phyloP scores from a whole-genome alignment of 2,888 invertebrate genomes.

The Griposia aprilina region DNA sequence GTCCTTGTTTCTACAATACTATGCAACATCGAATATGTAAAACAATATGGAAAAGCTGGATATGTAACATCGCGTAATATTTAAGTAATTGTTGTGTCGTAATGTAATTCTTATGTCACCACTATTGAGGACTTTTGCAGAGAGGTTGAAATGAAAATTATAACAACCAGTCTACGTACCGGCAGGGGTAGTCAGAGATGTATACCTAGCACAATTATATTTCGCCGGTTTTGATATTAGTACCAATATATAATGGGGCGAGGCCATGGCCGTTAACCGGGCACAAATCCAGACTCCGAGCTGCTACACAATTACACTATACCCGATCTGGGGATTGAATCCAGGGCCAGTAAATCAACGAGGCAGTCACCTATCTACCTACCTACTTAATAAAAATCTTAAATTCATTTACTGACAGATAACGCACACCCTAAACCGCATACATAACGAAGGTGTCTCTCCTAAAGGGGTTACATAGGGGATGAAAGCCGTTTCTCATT shows the following conservation, averaged over 20 bases:
- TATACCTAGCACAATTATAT: neutral
- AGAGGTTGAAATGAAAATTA: constrained; percentile 25
- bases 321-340: neutral
- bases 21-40: constrained; percentile 7
- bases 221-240: neutral
- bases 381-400: neutral
- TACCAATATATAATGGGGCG: neutral
- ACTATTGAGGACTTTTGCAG: neutral
- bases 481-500: neutral
- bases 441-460: neutral
- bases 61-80: constrained; percentile 24
- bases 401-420: neutral
- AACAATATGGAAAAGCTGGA: constrained; percentile 15
- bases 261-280: neutral
- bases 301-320: neutral
- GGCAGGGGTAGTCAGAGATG: neutral
- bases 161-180: neutral
- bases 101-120: constrained; percentile 12
- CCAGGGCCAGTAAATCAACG: neutral
- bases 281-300: neutral
- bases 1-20: constrained; percentile 3
- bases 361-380: too few species aligned
- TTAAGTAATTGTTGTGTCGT: constrained; percentile 14
- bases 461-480: neutral
- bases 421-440: neutral